Base-by-base conservation (phyloP, 2,888 invertebrate genomes). In the Rotaria macrura region DNA sequence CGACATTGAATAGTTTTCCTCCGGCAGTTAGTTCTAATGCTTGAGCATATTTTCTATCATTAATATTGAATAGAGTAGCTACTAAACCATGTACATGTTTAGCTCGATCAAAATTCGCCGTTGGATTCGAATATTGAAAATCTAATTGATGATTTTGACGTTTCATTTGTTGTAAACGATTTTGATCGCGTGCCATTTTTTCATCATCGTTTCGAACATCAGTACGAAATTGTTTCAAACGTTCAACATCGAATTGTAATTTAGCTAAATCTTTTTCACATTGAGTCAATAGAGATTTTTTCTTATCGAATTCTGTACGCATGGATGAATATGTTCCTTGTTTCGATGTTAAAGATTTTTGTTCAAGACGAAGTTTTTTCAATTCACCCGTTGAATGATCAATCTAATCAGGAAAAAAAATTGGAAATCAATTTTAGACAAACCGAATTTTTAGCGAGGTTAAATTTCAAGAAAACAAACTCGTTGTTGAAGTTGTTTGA, bases 11-110 rank as follows among this genome's bases (percentile, higher is more conserved):
- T 47, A 97, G 90, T 92, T 93, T 93, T 87, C 94, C 95, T 14
- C 96, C 96, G 29, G 95, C 95, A 17, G 94, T 94, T 34, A 94
- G 94, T 90, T 96, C 95, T 85, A 97, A 90, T 4, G 97, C 97
- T 83, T 94, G 93, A 85, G 94, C 94, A 89, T 93, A 93, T 43
- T 90, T 91, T 4, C 93, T 92, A 89, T 96, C 94, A 85, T 92
- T 93, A 0, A 96, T 93, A 57, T 93, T 92, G 85, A 98, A 93
- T 87, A 96, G 91, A 87, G 94, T 93, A 87, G 89, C 88, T 14
- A 95, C 94, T 87, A 86, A 49, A 47, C 86, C 86, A 55, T 85
- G 83, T 54, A 86, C 85, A 79, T 43, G 79, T 85, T 54, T 57
- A 14, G 49, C 34, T 83, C 85, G 52, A 85, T 86, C 86, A 83